Evolutionary conservation across 2,888 invertebrate genomes (phyloP).

Genomic region (Xestia c-nigrum): DNA sequence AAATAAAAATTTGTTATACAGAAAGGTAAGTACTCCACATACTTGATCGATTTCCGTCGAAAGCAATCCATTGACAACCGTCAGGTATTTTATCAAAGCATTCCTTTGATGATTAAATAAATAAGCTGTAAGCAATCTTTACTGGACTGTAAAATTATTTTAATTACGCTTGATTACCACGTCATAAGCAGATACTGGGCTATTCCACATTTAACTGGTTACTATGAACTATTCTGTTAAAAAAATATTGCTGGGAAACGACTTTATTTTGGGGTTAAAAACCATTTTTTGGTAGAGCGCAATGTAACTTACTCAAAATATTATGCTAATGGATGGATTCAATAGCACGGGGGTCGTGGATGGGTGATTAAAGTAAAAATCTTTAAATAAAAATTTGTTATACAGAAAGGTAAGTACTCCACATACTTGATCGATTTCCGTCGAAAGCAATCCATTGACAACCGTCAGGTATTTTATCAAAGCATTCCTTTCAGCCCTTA

Average conservation of each 20-base stretch:
- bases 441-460: not conserved
- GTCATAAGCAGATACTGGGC: slow-evolving; percentile 11
- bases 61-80: not conserved
- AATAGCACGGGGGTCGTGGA: no score
- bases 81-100: slow-evolving; percentile 3
- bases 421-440: slow-evolving; percentile 7
- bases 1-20: no score
- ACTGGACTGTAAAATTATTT: slow-evolving; percentile 32
- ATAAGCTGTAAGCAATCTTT: slow-evolving; percentile 35
- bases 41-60: not conserved
- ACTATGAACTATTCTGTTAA: not conserved
- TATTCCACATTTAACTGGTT: not conserved
- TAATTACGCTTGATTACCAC: slow-evolving; percentile 6
- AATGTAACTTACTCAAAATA: no score
- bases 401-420: not conserved
- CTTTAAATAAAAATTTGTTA: no score
- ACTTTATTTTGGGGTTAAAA: no score
- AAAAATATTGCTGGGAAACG: no score
- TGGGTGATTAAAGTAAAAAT: no score
- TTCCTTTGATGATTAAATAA: no score
- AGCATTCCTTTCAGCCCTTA: slow-evolving; percentile 8
- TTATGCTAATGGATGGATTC: no score
- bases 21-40: not conserved
- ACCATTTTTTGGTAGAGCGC: no score
- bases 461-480: slow-evolving; percentile 1